Conservation (phyloP, 2,797 vertebrate genomes). For the Morus bassanus region DNA sequence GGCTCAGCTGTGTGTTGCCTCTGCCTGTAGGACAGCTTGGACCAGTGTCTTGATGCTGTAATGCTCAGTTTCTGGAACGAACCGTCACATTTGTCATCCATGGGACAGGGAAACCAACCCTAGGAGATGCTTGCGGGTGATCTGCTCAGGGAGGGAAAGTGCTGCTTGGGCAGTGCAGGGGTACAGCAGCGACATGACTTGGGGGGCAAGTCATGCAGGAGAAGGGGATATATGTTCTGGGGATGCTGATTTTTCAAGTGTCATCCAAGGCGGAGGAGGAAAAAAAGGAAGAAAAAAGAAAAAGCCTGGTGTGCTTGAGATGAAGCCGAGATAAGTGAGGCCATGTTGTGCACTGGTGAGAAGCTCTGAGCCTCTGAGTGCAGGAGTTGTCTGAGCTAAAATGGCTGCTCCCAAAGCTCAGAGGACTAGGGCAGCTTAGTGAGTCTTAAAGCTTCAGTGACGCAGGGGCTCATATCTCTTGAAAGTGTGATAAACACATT, state of each 20-base stretch:
- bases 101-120: slow-evolving; percentile 56
- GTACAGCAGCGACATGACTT: slow-evolving; percentile 34
- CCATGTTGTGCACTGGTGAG: slow-evolving; percentile 90
- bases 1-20: not conserved
- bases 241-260: slow-evolving; percentile 33
- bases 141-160: slow-evolving; percentile 54
- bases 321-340: slow-evolving; percentile 88
- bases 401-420: slow-evolving; percentile 96
- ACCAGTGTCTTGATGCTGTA: slow-evolving; percentile 38
- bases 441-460: slow-evolving; percentile 89
- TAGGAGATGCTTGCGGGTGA: slow-evolving; percentile 59
- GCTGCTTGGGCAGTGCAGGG: slow-evolving; percentile 43
- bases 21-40: slow-evolving; percentile 56
- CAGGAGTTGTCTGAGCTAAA: slow-evolving; percentile 87
- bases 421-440: slow-evolving; percentile 92
- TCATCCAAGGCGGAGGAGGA: slow-evolving; percentile 18
- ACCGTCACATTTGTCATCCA: slow-evolving; percentile 40
- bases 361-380: slow-evolving; percentile 78
- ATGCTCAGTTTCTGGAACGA: slow-evolving; percentile 27
- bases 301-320: slow-evolving; percentile 75
- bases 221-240: slow-evolving; percentile 17
- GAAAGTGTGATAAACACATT: slow-evolving; percentile 91
- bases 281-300: not conserved
- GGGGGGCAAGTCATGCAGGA: slow-evolving; percentile 19
- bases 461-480: slow-evolving; percentile 85